Base-by-base conservation (phyloP, 2,113 vertebrate species). In the Budorcas taxicolor region DNA sequence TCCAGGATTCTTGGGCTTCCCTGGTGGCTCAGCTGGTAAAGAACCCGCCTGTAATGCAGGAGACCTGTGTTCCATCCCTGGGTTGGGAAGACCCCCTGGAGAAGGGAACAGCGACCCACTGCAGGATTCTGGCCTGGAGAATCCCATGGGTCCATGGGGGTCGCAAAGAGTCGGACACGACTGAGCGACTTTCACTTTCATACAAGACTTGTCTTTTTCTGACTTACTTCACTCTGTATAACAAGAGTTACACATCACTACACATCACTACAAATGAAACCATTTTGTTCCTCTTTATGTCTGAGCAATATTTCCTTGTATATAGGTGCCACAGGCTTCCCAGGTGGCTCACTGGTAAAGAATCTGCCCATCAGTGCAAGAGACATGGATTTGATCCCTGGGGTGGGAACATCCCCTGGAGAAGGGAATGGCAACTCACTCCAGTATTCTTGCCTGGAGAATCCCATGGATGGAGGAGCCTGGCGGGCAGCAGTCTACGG, bases 31-130 rank as follows among this genome's bases (percentile, higher is more conserved):
- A 64, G 62, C 33, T 64, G 62, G 15, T 19, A 64, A 64, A n/a
- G 33, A 64, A 17, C 4, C 3, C 0, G 7, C 31, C 62, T 9
- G 15, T 7, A n/a, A 19, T 64, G 31, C 0, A 0, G 7, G 62
- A 64, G 15, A 64, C 33, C 33, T 19, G 16, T 7, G 15, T n/a
- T n/a, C 1, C 0, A n/a, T 67, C 33, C 2, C 62, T n/a, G 62
- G 15, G 15, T 64, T n/a, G 16, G 62, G 15, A 64, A 64, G 62
- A 64, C 4, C 3, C 62, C 33, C 62, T 17, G 64, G 64, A 67
- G 33, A 67, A 67, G 33, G 64, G 64, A 67, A 36, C 0, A 2
- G 33, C 33, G 2, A 19, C 33, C 64, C 19, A 36, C 19, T 21
- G 3, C 19, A 6, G 64, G 0, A 71, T 36, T 11, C n/a, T 71